A percentile compares a stretch with the other conserved stretches of the same genome.
Conservation (phyloP, 2,888 invertebrate species). For the Pedicia rivosa region DNA sequence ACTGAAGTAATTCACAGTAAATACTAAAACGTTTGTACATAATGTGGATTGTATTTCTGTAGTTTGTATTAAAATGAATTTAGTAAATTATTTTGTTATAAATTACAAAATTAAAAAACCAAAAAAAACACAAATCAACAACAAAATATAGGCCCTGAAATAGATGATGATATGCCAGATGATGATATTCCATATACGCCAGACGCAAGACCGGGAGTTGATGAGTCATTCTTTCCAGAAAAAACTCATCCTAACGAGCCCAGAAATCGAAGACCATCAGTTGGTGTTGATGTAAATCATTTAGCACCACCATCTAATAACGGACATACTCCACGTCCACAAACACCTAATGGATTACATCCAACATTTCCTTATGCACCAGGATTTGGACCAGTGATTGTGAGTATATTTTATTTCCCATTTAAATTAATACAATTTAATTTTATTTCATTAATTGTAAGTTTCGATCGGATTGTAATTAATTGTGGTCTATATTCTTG, state of each 20-base stretch:
- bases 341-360: conserved; percentile 12
- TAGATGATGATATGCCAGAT: conserved; percentile 33
- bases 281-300: background rate
- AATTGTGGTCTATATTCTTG: too few species aligned
- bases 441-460: too few species aligned
- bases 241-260: conserved; percentile 14
- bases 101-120: background rate
- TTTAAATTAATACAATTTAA: too few species aligned
- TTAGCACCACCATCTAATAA: background rate
- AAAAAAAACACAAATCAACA: too few species aligned
- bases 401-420: conserved; percentile 5
- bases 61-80: background rate
- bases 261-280: conserved; percentile 16
- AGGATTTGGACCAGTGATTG: conserved; percentile 19
- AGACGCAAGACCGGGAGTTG: conserved; percentile 39
- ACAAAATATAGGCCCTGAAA: conserved; percentile 32
- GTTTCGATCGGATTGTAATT: too few species aligned
- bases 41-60: too few species aligned
- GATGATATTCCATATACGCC: conserved; percentile 26
- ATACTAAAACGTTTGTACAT: too few species aligned
- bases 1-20: too few species aligned
- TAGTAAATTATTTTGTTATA: background rate
- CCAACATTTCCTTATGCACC: conserved; percentile 19
- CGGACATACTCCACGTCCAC: background rate
- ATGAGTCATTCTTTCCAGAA: conserved; percentile 41